Evolutionary conservation across 2,113 vertebrate genomes (phyloP).

Genomic region (Hippocampus guttulatus): DNA sequence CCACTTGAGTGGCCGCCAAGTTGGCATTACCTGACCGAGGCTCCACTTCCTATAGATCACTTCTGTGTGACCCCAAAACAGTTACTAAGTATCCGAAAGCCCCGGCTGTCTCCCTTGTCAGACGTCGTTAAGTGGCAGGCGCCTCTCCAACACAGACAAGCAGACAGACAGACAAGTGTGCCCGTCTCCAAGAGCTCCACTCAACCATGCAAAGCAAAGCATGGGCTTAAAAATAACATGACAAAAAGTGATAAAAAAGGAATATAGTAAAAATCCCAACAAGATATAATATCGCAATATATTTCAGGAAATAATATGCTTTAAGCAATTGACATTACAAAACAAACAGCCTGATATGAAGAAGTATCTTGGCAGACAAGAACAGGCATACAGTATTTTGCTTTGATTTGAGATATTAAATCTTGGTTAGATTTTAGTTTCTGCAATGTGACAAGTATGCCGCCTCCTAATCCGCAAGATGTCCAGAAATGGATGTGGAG

Average conservation of each 20-base stretch:
- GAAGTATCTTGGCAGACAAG: neutral
- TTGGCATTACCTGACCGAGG: slow-evolving; percentile 46
- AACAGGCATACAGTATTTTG: neutral
- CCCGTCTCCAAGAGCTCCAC: slow-evolving; percentile 25
- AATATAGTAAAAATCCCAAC: neutral
- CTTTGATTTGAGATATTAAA: neutral
- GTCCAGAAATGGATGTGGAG: neutral
- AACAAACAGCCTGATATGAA: neutral
- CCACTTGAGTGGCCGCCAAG: slow-evolving; percentile 9
- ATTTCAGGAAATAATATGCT: neutral
- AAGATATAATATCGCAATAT: neutral
- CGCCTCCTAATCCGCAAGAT: neutral
- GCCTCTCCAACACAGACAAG: slow-evolving; percentile 48
- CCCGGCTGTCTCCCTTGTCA: slow-evolving; percentile 56
- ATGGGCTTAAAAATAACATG: neutral
- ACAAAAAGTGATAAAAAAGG: neutral
- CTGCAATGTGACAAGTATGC: neutral
- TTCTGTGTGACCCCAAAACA: slow-evolving; percentile 63
- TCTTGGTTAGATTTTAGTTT: neutral
- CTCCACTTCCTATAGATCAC: slow-evolving; percentile 58
- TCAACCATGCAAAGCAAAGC: slow-evolving; percentile 4
- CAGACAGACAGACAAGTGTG: slow-evolving; percentile 41
- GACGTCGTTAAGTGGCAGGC: slow-evolving; percentile 60
- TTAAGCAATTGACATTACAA: neutral
- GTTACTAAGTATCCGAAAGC: slow-evolving; percentile 49